phyloP scores from a whole-genome alignment of 2,888 invertebrate species.

The Eustalomyia histrio region DNA sequence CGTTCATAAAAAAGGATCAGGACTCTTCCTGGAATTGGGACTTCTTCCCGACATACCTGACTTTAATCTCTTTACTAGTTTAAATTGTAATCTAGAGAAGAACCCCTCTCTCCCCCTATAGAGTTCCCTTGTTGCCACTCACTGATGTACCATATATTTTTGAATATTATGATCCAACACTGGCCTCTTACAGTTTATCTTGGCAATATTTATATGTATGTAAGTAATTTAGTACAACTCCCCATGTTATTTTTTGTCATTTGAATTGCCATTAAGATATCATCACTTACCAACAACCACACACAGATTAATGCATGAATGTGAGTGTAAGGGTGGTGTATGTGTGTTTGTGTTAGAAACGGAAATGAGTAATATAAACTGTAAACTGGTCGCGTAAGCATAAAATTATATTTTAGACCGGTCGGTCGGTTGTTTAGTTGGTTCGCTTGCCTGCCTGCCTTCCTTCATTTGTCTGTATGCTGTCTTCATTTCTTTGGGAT shows the following conservation, averaged over 20 bases:
- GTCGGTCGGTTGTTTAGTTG: neutral
- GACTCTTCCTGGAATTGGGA: no score
- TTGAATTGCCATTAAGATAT: constrained; percentile 61
- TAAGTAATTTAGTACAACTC: no score
- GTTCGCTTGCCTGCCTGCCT: neutral
- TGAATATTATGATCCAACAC: no score
- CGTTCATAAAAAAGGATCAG: no score
- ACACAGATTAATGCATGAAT: neutral
- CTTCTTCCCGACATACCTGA: no score
- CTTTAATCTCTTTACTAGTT: no score
- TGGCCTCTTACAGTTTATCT: no score
- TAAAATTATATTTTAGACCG: constrained; percentile 40
- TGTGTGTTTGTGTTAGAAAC: constrained; percentile 23
- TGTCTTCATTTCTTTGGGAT: constrained; percentile 29
- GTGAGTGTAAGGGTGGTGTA: constrained; percentile 4
- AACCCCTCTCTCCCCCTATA: no score
- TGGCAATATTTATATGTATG: no score
- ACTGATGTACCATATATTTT: no score
- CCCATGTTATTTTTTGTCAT: constrained; percentile 40
- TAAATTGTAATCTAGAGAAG: no score
- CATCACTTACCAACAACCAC: constrained; percentile 38
- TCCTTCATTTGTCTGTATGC: neutral
- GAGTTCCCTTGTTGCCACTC: no score
- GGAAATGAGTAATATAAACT: constrained; percentile 58
- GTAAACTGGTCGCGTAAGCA: constrained; percentile 54